Evolutionary conservation across 2,888 invertebrate genomes (phyloP), one percentile per base, ranked within the genome.

Genomic region (Chymomyza amoena): DNA sequence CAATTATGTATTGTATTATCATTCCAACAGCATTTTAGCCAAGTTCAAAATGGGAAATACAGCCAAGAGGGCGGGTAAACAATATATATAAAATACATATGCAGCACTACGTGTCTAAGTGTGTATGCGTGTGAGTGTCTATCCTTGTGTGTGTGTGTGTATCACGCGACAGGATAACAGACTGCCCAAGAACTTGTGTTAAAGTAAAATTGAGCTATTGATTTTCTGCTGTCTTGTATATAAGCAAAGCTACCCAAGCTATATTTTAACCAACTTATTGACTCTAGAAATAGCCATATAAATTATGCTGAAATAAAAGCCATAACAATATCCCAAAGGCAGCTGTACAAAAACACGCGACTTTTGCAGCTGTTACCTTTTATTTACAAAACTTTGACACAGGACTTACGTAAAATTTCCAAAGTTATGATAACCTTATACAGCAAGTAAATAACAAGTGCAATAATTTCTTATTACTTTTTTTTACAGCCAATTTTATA

Each of bases 361-460:
- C 39, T 13, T 45, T 4, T 13, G 39, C 59, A 36, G 61, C 70
- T 59, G 57, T 52, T 16, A 15, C 60, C 36, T 13, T 36, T 36
- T 16, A 28, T 59, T 66, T 18, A 52, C 32, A 28, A 52, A 50
- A 50, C 52, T 54, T 60, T 28, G 52, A 28, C 52, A 51, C 15
- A 59, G 10, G 45, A 84, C 84, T 84, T 84, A 88, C 87, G 74
- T 88, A 85, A 88, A 82, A 72, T 64, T 69, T 75, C 64, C 65
- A 73, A 66, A 69, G 56, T 63, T 72, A 20, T 28, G 50, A 45
- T 45, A 45, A 45, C 39, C 39, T 32, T 45, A 45, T 15, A 13
- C 39, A 45, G 39, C 39, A 45, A 45, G 39, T 45, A 45, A 3
- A 32, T 32, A 32, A 32, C 32, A 32, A 45, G 3, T 45, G 39